These are phyloP conservation scores for Platycercus adscitus DNA, from an alignment of 2,113 vertebrate species.

Conservation along the genomic window DNA sequence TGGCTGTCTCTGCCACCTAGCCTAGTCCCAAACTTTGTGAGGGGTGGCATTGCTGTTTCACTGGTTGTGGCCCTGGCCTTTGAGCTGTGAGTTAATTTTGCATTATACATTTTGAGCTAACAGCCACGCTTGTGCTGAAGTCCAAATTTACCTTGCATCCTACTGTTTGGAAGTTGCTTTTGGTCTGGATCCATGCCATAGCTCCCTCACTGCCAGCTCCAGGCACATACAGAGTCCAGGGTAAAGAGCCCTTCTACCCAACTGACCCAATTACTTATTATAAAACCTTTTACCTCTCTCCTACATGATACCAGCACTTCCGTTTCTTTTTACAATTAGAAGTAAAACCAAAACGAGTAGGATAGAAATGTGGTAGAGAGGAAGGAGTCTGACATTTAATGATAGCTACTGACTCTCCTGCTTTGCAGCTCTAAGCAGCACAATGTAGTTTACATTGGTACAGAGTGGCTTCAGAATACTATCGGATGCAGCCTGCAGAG, in stretches of 20 bases:
- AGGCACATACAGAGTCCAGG: not conserved
- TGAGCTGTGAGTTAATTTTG: slow-evolving; percentile 10
- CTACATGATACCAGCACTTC: not conserved
- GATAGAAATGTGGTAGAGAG: not conserved
- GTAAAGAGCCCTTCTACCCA: not conserved
- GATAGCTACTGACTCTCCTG: not conserved
- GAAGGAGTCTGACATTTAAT: not conserved
- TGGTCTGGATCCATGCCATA: not conserved
- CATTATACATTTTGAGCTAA: not conserved
- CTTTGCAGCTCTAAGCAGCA: not conserved
- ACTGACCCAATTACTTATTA: accelerated
- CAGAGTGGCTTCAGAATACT: not conserved
- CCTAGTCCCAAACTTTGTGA: not conserved
- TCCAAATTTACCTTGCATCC: slow-evolving; percentile 24
- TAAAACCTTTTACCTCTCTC: not conserved
- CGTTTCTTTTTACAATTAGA: not conserved
- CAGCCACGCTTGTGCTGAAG: slow-evolving; percentile 25
- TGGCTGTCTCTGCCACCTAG: not conserved
- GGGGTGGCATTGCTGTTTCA: not conserved
- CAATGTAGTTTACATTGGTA: accelerated
- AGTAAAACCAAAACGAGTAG: not conserved
- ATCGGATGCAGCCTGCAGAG: not conserved
- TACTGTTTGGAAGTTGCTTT: not conserved
- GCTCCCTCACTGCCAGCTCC: not conserved
- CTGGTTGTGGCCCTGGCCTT: slow-evolving; percentile 22